Evolutionary conservation across 2,113 vertebrate genomes (phyloP), one percentile per base, ranked within the genome.

Genomic region (Eclectus roratus): DNA sequence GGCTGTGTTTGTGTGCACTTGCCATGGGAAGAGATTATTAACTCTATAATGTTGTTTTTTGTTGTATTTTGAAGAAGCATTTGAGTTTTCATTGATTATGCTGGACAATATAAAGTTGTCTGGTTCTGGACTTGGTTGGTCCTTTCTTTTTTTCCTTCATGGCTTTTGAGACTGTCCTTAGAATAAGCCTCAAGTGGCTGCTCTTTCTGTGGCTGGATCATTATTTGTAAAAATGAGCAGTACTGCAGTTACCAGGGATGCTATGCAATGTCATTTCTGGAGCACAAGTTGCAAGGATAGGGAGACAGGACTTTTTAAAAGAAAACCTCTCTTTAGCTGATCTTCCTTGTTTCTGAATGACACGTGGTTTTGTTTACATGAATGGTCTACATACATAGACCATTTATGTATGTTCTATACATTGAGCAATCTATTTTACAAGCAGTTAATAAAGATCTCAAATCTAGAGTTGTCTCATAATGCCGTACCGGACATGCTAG

Each of bases 231-330:
- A 95, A 97, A 96, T 63, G 90, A 97, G 88, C 96, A n/a, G n/a
- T n/a, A n/a, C n/a, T n/a, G n/a, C n/a, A 96, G 97, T 98, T 98
- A 97, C 98, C 98, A 98, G 98, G 97, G 98, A 86, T 97, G 96
- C 98, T 90, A 95, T 96, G 97, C 98, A 98, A 98, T 98, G 97
- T 97, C 94, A 98, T 99, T 98, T 98, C 98, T 97, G 98, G 99
- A 98, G 98, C 97, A 98, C 98, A 97, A 96, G 96, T 97, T 87
- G 93, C 96, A 94, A 91, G 80, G 89, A 96, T 96, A 97, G 90
- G 88, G 95, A 97, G n/a, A n/a, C n/a, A n/a, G 92, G 96, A 94
- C 94, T 94, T 96, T 79, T 47, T 74, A 76, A 91, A 88, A 84
- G 80, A 95, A 85, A 2, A 0, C n/a, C 16, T 71, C 28, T 71